Evolutionary conservation across 64 coral and sea anemone species (phyloP), one percentile per base, ranked within the genome.

Genomic region (Pocillopora damicornis): DNA sequence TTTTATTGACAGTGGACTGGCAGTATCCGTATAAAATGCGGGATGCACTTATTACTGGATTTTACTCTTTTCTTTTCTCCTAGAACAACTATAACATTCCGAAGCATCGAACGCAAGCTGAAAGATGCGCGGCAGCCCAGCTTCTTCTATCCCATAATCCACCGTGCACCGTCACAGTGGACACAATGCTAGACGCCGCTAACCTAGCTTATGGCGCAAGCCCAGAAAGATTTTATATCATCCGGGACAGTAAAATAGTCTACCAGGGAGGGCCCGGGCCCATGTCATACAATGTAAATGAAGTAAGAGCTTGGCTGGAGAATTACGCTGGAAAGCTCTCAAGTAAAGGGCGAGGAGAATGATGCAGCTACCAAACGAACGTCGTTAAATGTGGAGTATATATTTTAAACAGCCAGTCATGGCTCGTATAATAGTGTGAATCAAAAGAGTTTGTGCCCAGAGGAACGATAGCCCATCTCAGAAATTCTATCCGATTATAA

Each of bases 261-360:
- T 95, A 95, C 63, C 86, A 95, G 65, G 94, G 94, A 86, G 93
- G 93, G 57, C 66, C 89, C 8, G 94, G 94, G 9, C 94, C 94
- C 5, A 87, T 79, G 73, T 83, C 79, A 15, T 95, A 87, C 25
- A 82, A 74, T 14, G 58, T 92, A 7, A 87, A 92, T 11, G 87
- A 95, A 71, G 87, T 95, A 8, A 79, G 76, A 69, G 77, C 51
- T 18, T 92, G 94, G 94, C 63, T 95, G 16, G 64, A 85, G 63
- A 85, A 85, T 20, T 85, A 72, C 12, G 42, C 81, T 2, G 38
- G 68, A 72, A 18, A 20, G 81, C 9, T 56, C 15, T 71, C 62
- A 25, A 16, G 18, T 22, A 34, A 13, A n/a, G 36, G 1, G 34
- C 13, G 36, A 58, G 37, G 71, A 25, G 64, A 72, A 38, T 59